These are phyloP conservation scores for Coracias cyanogaster DNA, from an alignment of 2,797 vertebrate species.

Conservation along the genomic window DNA sequence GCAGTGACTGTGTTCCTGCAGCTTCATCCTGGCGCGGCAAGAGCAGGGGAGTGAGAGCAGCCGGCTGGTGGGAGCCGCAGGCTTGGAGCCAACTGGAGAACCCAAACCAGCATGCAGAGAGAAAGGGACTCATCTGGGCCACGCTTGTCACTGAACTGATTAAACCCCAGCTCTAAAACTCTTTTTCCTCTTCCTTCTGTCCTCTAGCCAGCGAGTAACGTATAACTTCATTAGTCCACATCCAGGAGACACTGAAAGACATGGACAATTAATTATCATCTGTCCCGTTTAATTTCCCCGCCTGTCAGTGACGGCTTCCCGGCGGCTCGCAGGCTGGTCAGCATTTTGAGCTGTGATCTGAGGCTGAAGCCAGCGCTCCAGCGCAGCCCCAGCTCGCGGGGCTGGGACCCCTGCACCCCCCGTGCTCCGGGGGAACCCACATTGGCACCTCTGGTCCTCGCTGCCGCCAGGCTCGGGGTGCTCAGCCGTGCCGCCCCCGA, in stretches of 20 bases:
- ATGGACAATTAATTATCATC: conserved; percentile 44
- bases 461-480: rapidly evolving
- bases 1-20: neutral
- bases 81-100: neutral
- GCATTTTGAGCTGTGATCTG: neutral
- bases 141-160: neutral
- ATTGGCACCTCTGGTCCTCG: neutral
- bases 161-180: neutral
- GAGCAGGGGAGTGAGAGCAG: rapidly evolving
- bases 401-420: neutral
- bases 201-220: neutral
- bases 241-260: conserved; percentile 7
- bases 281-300: conserved; percentile 26
- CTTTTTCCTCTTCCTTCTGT: neutral
- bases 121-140: neutral
- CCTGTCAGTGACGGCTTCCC: neutral
- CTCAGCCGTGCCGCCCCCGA: neutral
- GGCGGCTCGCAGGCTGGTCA: neutral
- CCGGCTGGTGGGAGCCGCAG: neutral
- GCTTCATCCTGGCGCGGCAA: neutral
- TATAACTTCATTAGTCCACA: conserved; percentile 8
- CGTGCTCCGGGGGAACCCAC: neutral
- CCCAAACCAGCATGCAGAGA: rapidly evolving
- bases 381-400: rapidly evolving
- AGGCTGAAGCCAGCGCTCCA: neutral